Conservation (phyloP, 2,113 vertebrate genomes). For the Noctilio leporinus region DNA sequence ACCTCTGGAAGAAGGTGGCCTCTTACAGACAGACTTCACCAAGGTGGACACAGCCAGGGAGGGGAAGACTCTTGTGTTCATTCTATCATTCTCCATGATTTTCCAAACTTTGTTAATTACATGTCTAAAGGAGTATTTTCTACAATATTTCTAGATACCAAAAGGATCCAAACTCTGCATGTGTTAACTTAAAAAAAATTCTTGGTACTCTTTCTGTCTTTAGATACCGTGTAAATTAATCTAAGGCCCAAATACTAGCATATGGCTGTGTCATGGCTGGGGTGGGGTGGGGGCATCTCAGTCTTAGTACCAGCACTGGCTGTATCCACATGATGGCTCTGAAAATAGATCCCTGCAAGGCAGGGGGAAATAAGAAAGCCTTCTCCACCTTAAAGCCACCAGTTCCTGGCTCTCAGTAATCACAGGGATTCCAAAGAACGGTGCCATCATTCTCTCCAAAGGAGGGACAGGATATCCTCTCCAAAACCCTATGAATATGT, state of each 20-base stretch:
- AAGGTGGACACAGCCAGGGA: too few species aligned
- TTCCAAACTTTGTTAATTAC: conserved; percentile 54
- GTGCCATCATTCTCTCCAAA: neutral
- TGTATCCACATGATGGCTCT: neutral
- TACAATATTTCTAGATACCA: conserved; percentile 30
- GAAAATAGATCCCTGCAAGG: neutral
- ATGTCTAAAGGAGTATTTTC: conserved; percentile 60
- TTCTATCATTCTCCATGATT: neutral
- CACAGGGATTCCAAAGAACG: neutral
- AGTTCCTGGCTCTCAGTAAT: neutral
- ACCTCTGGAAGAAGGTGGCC: neutral
- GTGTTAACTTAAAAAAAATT: conserved; percentile 59
- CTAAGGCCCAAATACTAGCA: conserved; percentile 35
- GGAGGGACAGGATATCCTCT: neutral
- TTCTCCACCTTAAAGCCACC: neutral
- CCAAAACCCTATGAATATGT: neutral
- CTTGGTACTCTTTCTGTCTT: neutral
- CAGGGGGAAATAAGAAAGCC: neutral
- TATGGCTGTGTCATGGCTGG: conserved; percentile 54
- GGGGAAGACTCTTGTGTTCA: neutral
- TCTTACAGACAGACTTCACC: too few species aligned
- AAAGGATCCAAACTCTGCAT: conserved; percentile 50
- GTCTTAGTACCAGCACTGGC: neutral
- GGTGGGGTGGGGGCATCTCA: conserved; percentile 23
- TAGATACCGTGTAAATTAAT: conserved; percentile 54